Base-by-base conservation (phyloP, 2,113 vertebrate species). In the Herpailurus yagouaroundi region DNA sequence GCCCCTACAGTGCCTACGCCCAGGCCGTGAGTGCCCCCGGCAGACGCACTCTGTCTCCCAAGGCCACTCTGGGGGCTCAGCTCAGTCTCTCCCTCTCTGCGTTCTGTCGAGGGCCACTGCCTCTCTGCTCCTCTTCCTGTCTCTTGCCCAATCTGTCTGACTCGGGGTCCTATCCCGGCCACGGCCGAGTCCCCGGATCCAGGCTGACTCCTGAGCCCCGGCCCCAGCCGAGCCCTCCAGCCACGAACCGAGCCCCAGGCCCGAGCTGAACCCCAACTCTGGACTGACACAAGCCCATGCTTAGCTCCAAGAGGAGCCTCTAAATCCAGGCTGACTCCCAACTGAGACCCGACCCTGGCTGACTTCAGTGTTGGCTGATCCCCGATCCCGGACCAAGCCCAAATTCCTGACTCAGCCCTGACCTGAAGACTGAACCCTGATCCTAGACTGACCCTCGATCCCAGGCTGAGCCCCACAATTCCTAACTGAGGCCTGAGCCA, bases 1-100 rank as follows among this genome's bases (percentile, higher is more conserved):
- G 99, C 99, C 99, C 99, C 96, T 99, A 99, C 99, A 99, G 99
- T 98, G 99, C 99, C 97, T 99, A 99, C 96, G 99, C 99, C 98
- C 99, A 99, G 98, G 99, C 99, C 98, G 99, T 99, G 99, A 99
- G 99, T 99, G 98, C 96, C 96, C 92, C 52, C 33, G 1, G 4
- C 6, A 18, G 0, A 31, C 36, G 71, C 48, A 38, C 80, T 3
- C 60, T 7, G 31, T 45, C 87, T 84, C 29, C 66, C 1, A 2
- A 18, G 27, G 21, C 85, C 11, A 1, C 25, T 3, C 25, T 1
- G 38, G 13, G 50, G 10, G 8, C 57, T 77, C 7, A 27, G 38
- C 66, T 86, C 91, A 33, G 33, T 3, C 64, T 81, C 50, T 66
- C 18, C 68, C 52, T 7, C 31, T 57, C 74, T 6, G 48, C 87